Evolutionary conservation across 1,140 invertebrate species (phyloP), one percentile per base, ranked within the genome.

Genomic region (Saccostrea cuccullata): DNA sequence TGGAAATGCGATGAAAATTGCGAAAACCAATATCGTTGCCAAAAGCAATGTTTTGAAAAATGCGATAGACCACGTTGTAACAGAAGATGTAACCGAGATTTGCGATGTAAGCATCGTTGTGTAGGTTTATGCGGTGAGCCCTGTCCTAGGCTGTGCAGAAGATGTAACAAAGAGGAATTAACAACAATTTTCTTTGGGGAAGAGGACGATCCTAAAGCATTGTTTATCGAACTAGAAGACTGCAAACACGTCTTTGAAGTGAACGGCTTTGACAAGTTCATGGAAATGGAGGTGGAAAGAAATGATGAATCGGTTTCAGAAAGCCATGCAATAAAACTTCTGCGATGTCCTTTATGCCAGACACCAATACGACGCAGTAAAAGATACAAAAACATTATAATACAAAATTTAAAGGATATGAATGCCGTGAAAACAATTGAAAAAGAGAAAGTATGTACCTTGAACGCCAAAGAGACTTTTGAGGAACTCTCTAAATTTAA

Each of bases 41-140:
- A 26, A 1, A 95, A 94, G 55, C 91, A 91, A 92, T 97, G 97
- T 94, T 89, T 92, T 30, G 94, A 96, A 90, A 92, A 94, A 36
- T 97, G 97, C 94, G 94, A 96, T 58, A 94, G 95, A 83, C 90
- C 90, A 13, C 95, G 96, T 64, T 96, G 97, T 90, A 88, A 93
- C 70, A n/a, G 88, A 17, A 91, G 90, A 26, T 95, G 94, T 70
- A 92, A 55, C 6, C 60, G 83, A 40, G 91, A 90, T 47, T 26
- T 60, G 15, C 87, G 92, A 23, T 97, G 97, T 94, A 96, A 96
- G 70, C 97, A 97, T 92, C 92, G 55, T 55, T 97, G 97, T 92
- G 93, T 95, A 55, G 95, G 90, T 9, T 40, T 95, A 30, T 97
- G 97, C 93, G 94, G 95, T 56, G 97, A 97, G 96, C 93, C 96